Percentiles rank a stretch among this genome's conserved stretches.
phyloP scores from a whole-genome alignment of 2,113 vertebrate genomes.

The Phocoena sinus region DNA sequence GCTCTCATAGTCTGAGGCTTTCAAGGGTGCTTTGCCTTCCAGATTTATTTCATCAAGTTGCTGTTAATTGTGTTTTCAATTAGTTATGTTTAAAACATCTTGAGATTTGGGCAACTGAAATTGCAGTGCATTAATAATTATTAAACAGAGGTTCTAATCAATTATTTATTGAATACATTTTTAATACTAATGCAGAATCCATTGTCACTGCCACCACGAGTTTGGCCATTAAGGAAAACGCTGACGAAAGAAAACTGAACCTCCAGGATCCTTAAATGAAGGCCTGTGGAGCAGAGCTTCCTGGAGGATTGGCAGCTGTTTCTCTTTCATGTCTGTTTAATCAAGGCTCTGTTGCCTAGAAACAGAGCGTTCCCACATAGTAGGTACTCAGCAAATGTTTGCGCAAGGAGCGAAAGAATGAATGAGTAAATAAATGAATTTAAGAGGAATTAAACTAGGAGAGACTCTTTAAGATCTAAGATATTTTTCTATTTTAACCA shows the following conservation, averaged over 20 bases:
- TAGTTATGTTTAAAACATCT: constrained; percentile 76
- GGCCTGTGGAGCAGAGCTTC: constrained; percentile 49
- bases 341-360: constrained; percentile 47
- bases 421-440: constrained; percentile 28
- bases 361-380: constrained; percentile 31
- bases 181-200: constrained; percentile 77
- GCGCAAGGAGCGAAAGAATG: background rate
- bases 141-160: constrained; percentile 76
- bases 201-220: constrained; percentile 74
- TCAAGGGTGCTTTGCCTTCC: constrained; percentile 69
- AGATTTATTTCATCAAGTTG: constrained; percentile 70
- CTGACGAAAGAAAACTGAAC: constrained; percentile 69
- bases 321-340: constrained; percentile 48
- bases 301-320: constrained; percentile 46
- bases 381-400: constrained; percentile 55
- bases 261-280: constrained; percentile 45
- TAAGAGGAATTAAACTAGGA: constrained; percentile 40
- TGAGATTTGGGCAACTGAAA: constrained; percentile 73
- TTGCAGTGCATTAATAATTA: constrained; percentile 75
- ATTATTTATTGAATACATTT: constrained; percentile 78
- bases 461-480: constrained; percentile 16
- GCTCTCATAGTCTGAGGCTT: constrained; percentile 25
- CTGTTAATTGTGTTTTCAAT: constrained; percentile 76
- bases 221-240: constrained; percentile 75
- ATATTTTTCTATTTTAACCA: constrained; percentile 38